Base-by-base conservation (phyloP, 2,888 invertebrate genomes). In the Meiosimyza decipiens region DNA sequence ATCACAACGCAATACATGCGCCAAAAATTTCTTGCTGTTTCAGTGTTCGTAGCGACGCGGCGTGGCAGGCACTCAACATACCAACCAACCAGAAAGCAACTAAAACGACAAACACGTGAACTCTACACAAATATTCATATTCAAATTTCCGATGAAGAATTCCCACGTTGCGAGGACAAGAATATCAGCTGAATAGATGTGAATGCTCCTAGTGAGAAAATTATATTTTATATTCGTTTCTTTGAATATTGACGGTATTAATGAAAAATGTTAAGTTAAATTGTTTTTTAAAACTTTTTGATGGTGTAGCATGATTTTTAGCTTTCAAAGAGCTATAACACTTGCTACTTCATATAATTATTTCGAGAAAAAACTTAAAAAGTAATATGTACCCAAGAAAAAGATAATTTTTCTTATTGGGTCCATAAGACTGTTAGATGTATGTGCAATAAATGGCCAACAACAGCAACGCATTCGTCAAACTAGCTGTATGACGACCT, bases 131-230 rank as follows among this genome's bases (percentile, higher is more conserved):
- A 71, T 73, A 69, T 75, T 69, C 73, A 71, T 71, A 82, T 81
- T 80, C 79, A 81, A 80, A 82, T 81, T 86, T 84, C 79, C 83
- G 81, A 84, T 84, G 82, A 84, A 82, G 81, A 84, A 86, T 85
- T 85, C 86, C 85, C 86, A 51, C 64, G 77, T 67, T 15, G 6
- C 63, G 47, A 9, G 54, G 63, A 70, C 62, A 60, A 51, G 62
- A 22, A 63, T 63, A 63, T 33, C 18, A 52, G 49, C 68, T 67
- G 49, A 52, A 60, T 49, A 50, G 47, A 49, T 64, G 22, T 13
- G 28, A 28, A 28, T 22, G 22, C 18, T 7, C 28, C 40, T 12
- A 16, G 18, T 57, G 57, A 15, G 50, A 18, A 28, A 50, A 49
- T 22, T 18, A 18, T 13, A 6, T 18, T 13, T 40, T 40, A 40